phyloP scores from a whole-genome alignment of 2,888 invertebrate species.

The Atrina japonica region DNA sequence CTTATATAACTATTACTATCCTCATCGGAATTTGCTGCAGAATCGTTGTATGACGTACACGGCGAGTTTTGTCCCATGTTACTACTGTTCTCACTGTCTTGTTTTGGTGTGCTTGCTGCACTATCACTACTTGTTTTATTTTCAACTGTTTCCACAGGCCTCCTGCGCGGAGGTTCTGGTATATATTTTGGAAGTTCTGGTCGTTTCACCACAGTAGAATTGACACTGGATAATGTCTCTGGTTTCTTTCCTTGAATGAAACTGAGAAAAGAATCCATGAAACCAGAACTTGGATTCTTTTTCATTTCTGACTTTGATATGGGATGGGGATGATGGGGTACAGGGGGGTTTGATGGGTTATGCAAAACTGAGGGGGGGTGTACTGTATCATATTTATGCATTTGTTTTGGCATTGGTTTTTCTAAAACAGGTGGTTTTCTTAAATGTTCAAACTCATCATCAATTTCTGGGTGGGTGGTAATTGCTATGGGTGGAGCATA shows the following conservation, averaged over 20 bases:
- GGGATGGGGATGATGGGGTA: slow-evolving; percentile 38
- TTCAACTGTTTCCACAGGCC: slow-evolving; percentile 45
- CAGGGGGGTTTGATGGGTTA: slow-evolving; percentile 29
- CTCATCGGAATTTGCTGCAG: slow-evolving; percentile 68
- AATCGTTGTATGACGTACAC: slow-evolving; percentile 37
- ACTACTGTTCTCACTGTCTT: slow-evolving; percentile 31
- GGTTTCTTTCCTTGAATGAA: slow-evolving; percentile 78
- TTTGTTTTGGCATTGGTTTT: slow-evolving; percentile 21
- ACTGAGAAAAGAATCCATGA: slow-evolving; percentile 75
- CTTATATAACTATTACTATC: slow-evolving; percentile 43
- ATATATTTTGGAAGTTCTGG: slow-evolving; percentile 78
- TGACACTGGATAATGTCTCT: slow-evolving; percentile 77
- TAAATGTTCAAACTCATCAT: slow-evolving; percentile 75
- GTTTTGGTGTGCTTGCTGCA: slow-evolving; percentile 34
- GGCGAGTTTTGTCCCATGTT: slow-evolving; percentile 21
- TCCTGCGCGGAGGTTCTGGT: slow-evolving; percentile 72
- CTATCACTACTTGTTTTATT: slow-evolving; percentile 38
- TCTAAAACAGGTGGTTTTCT: slow-evolving; percentile 52
- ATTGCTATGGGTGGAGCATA: slow-evolving; percentile 52
- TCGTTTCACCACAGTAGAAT: slow-evolving; percentile 70
- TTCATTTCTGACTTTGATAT: slow-evolving; percentile 18
- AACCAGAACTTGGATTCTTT: slow-evolving; percentile 58
- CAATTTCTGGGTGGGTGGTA: slow-evolving; percentile 59
- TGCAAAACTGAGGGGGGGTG: background rate
- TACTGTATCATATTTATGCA: background rate